phyloP scores from a whole-genome alignment of 1,140 invertebrate species.

The Cydia splendana region DNA sequence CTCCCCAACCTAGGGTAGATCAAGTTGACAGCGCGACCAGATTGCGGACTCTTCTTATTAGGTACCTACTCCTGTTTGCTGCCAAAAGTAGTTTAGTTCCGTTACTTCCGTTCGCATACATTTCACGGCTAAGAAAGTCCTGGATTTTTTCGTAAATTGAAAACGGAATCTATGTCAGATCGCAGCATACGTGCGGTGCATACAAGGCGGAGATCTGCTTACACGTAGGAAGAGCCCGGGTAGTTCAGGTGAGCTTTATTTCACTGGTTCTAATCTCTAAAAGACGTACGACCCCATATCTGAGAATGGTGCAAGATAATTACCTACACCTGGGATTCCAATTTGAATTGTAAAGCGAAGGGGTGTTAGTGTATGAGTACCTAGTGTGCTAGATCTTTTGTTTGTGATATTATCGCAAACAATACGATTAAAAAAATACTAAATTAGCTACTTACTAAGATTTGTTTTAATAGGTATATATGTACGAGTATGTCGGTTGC shows the following conservation, averaged over 20 bases:
- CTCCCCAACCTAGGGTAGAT: no score
- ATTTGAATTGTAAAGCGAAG: constrained; percentile 2
- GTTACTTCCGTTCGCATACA: not conserved
- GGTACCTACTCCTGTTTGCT: no score
- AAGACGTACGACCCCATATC: constrained; percentile 15
- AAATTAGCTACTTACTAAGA: no score
- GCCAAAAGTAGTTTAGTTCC: no score
- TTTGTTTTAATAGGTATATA: no score
- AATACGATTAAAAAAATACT: not conserved
- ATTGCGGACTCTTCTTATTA: no score
- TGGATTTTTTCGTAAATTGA: constrained; percentile 29
- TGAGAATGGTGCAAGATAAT: not conserved
- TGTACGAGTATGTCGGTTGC: no score
- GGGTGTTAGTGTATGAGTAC: not conserved
- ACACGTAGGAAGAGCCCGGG: not conserved
- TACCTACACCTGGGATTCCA: not conserved
- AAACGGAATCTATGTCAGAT: constrained; percentile 25
- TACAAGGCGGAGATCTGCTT: constrained; percentile 21
- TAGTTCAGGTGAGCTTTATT: constrained; percentile 28
- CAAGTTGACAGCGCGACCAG: no score
- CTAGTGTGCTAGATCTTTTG: not conserved
- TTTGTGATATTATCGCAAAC: no score
- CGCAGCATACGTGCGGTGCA: constrained; percentile 16
- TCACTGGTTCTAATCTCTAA: constrained; percentile 16
- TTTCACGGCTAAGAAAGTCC: not conserved